Conservation (phyloP, 1,140 invertebrate species). For the Neodiprion virginianus region DNA sequence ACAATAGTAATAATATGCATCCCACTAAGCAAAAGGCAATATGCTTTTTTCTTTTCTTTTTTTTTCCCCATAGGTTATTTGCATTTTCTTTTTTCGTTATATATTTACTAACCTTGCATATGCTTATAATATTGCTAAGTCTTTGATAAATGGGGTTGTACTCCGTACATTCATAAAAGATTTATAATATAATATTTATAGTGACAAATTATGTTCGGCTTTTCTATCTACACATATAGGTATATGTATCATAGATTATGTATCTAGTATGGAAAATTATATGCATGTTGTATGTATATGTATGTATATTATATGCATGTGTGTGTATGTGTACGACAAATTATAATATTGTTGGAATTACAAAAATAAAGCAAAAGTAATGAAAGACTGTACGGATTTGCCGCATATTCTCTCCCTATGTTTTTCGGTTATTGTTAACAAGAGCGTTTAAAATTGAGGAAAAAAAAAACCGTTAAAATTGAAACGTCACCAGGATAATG, state of each 20-base stretch:
- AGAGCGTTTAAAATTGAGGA: too few relatives aligned
- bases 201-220: neutral
- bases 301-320: too few relatives aligned
- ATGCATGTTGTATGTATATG: too few relatives aligned
- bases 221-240: neutral
- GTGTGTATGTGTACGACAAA: too few relatives aligned
- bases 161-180: neutral
- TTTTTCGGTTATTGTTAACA: too few relatives aligned
- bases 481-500: too few relatives aligned
- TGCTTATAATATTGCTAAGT: neutral
- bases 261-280: too few relatives aligned
- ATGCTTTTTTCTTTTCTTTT: neutral
- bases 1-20: neutral
- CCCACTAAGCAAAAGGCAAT: slow-evolving; percentile 4
- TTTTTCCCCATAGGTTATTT: neutral
- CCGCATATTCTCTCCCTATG: too few relatives aligned
- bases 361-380: too few relatives aligned
- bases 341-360: too few relatives aligned
- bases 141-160: neutral
- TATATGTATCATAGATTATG: neutral
- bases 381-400: too few relatives aligned
- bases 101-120: neutral
- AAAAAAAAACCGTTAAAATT: too few relatives aligned
- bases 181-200: neutral
- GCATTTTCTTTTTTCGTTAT: neutral